Conservation (phyloP, 1,140 invertebrate species). For the Battus philenor region DNA sequence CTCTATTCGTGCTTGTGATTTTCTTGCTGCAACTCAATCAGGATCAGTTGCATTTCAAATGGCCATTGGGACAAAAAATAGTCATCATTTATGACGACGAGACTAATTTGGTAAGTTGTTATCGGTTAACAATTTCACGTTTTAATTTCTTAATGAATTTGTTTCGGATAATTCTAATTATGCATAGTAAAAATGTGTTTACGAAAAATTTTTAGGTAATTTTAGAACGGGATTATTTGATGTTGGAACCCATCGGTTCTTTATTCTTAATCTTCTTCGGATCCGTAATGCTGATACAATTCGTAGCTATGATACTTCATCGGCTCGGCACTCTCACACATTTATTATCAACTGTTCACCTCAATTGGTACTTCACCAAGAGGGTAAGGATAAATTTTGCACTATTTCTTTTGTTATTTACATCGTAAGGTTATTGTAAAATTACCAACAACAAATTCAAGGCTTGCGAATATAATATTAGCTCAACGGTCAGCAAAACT, state of each 20-base stretch:
- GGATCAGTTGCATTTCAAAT: constrained; percentile 92
- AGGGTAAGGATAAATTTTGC: constrained; percentile 75
- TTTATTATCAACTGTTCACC: constrained; percentile 95
- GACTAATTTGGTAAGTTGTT: constrained; percentile 85
- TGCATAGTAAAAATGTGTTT: too few relatives aligned
- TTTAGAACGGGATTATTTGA: constrained; percentile 88
- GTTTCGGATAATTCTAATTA: too few relatives aligned
- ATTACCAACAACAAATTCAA: not conserved
- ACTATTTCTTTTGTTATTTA: not conserved
- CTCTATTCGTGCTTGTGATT: constrained; percentile 96
- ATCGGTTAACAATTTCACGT: not conserved
- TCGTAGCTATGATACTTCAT: constrained; percentile 98
- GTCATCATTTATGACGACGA: constrained; percentile 89
- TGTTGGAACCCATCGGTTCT: constrained; percentile 96
- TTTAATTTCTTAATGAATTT: too few relatives aligned
- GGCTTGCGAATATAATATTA: too few relatives aligned
- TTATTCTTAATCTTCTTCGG: constrained; percentile 98
- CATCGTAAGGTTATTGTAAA: not conserved
- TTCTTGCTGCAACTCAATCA: constrained; percentile 97
- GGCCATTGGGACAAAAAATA: constrained; percentile 93
- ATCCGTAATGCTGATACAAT: constrained; percentile 95
- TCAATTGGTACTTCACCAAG: constrained; percentile 89
- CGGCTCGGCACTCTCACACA: constrained; percentile 97
- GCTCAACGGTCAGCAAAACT: too few relatives aligned
- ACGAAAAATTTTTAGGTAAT: constrained; percentile 80